These are phyloP conservation scores for Bathynomus jamesi DNA, from an alignment of 1,140 invertebrate genomes.

Conservation along the genomic window DNA sequence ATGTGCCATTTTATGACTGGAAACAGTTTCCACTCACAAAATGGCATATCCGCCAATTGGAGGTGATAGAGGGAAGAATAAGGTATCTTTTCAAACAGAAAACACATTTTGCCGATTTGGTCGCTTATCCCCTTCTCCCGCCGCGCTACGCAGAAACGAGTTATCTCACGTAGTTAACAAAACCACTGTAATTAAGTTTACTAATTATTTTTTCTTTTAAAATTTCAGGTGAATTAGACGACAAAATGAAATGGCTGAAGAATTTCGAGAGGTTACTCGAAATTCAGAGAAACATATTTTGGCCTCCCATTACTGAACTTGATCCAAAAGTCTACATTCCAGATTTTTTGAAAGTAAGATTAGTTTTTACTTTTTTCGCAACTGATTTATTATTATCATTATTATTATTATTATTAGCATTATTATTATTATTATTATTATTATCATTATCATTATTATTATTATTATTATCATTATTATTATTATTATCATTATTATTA, in stretches of 20 bases:
- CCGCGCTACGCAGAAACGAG: too few species aligned
- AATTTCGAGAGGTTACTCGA: conserved; percentile 63
- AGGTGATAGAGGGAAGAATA: too few species aligned
- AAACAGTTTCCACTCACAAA: too few species aligned
- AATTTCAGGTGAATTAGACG: conserved; percentile 58
- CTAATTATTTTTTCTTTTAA: conserved; percentile 16
- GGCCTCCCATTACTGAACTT: conserved; percentile 58
- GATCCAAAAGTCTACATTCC: conserved; percentile 59
- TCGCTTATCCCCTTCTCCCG: too few species aligned
- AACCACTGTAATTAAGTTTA: too few species aligned
- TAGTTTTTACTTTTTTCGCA: not conserved
- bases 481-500: too few species aligned
- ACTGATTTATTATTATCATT: not conserved
- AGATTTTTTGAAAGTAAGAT: conserved; percentile 48
- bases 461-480: too few species aligned
- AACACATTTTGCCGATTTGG: too few species aligned
- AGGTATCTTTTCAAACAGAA: too few species aligned
- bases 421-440: not conserved
- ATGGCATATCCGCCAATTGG: too few species aligned
- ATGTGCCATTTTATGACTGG: too few species aligned
- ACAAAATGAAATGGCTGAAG: conserved; percentile 64
- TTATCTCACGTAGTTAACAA: too few species aligned
- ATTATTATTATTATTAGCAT: not conserved
- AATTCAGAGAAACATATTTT: conserved; percentile 58
- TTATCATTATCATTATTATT: not conserved